Conservation (phyloP, 2,888 invertebrate species). For the Laothoe populi region DNA sequence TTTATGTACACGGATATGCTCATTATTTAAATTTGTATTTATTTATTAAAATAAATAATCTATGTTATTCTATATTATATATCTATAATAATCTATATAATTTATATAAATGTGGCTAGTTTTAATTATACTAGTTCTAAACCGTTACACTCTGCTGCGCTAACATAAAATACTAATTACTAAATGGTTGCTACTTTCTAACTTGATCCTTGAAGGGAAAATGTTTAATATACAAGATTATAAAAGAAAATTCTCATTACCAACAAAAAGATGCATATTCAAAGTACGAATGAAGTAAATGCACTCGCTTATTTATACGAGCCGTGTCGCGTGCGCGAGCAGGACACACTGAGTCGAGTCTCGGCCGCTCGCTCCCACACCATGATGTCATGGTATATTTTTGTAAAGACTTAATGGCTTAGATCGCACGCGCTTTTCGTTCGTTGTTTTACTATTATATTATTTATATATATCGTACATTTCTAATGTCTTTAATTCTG, state of each 20-base stretch:
- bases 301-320: constrained; percentile 69
- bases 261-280: constrained; percentile 44
- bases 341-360: constrained; percentile 41
- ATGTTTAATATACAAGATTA: background rate
- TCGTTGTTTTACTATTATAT: constrained; percentile 69
- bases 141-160: background rate
- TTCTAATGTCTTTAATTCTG: constrained; percentile 44
- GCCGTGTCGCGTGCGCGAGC: constrained; percentile 53
- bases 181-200: background rate
- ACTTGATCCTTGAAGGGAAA: background rate
- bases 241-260: constrained; percentile 12
- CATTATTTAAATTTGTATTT: constrained; percentile 28
- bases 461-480: constrained; percentile 53
- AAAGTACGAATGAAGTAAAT: constrained; percentile 71
- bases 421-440: constrained; percentile 70
- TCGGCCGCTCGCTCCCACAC: constrained; percentile 68
- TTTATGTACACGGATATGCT: constrained; percentile 46
- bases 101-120: background rate
- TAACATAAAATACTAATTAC: background rate
- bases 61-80: too few relatives aligned
- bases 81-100: too few relatives aligned
- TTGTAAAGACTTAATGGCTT: constrained; percentile 69
- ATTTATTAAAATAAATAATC: constrained; percentile 13
- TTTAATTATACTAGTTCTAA: too few relatives aligned
- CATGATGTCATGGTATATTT: constrained; percentile 84